Base-by-base conservation (phyloP, 2,797 vertebrate genomes). In the Cuculus canorus region DNA sequence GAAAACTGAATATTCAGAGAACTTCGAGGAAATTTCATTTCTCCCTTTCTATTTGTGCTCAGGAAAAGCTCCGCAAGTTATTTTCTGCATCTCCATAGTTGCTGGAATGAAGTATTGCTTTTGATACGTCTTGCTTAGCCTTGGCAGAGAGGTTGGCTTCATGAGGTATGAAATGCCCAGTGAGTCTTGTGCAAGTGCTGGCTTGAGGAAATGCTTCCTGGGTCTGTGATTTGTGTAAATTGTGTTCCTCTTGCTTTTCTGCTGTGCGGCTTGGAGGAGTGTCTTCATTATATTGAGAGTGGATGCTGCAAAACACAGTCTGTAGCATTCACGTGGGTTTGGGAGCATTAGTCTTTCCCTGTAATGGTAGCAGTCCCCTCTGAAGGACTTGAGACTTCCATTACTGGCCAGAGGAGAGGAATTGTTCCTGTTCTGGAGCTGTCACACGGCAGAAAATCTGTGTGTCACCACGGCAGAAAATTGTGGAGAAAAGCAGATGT, bases 301-400 rank as follows among this genome's bases (percentile, higher is more conserved):
- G 53, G 32, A 4, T n/a, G 17, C 82, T 75, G 32, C 16, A 35
- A n/a, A 82, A 5, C 16, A 15, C 60, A 50, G 0, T 52, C 19
- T 76, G 76, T 61, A 14, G 56, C 5, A 0, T 8, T 9, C 15
- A 24, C 0, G 0, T 27, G 50, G 48, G 3, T 18, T 39, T 71
- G 41, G 45, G 57, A 84, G 45, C 9, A 22, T 27, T 15, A 52
- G 28, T 22, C 14, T 52, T 59, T 35, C 6, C 7, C 37, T 47
- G 13, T 13, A 27, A 50, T 66, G 28, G 50, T 22, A 4, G 10
- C 32, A 37, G 17, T 69, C 12, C 8, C 22, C 6, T 25, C 32
- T 65, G 64, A 28, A 52, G 39, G n/a, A 39, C 8, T 48, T 39
- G 2, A 11, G 60, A 14, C 41, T 79, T 68, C 37, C 5, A 2